These are phyloP conservation scores for Nomada flava DNA, from an alignment of 2,888 invertebrate genomes.

Conservation along the genomic window DNA sequence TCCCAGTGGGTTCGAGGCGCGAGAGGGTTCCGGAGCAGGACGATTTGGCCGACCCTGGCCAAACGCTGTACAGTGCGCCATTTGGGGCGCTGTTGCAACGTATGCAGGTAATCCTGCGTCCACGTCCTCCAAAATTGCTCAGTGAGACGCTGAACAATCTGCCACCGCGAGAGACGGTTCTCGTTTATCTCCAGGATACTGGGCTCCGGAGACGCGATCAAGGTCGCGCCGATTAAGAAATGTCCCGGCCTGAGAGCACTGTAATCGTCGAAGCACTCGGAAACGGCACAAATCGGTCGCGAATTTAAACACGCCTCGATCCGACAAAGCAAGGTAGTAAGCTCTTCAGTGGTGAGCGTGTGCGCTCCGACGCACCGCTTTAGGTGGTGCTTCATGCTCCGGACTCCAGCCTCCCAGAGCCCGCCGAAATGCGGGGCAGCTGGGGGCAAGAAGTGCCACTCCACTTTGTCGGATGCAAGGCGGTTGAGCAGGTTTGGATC, in stretches of 20 bases:
- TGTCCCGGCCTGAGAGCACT: background rate
- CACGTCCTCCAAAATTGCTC: background rate
- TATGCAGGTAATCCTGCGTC: background rate
- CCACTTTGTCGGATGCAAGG: background rate
- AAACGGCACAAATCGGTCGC: background rate
- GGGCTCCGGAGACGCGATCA: background rate
- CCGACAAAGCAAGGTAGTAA: conserved; percentile 11
- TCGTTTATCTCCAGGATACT: background rate
- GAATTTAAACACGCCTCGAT: conserved; percentile 28
- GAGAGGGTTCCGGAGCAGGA: background rate
- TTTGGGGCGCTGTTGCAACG: background rate
- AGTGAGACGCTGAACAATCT: background rate
- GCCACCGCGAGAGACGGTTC: background rate
- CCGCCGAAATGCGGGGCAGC: background rate
- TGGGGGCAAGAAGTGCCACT: background rate
- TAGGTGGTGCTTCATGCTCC: conserved; percentile 31
- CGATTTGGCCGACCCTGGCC: background rate
- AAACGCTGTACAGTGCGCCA: background rate
- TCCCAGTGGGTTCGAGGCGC: background rate
- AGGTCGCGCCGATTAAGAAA: conserved; percentile 5
- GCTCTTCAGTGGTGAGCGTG: conserved; percentile 30
- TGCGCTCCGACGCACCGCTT: conserved; percentile 3
- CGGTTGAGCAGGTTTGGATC: background rate
- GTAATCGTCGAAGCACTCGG: background rate
- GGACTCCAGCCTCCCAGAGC: conserved; percentile 3